These are phyloP conservation scores for Pterocles gutturalis DNA, from an alignment of 2,113 vertebrate genomes.

Conservation along the genomic window DNA sequence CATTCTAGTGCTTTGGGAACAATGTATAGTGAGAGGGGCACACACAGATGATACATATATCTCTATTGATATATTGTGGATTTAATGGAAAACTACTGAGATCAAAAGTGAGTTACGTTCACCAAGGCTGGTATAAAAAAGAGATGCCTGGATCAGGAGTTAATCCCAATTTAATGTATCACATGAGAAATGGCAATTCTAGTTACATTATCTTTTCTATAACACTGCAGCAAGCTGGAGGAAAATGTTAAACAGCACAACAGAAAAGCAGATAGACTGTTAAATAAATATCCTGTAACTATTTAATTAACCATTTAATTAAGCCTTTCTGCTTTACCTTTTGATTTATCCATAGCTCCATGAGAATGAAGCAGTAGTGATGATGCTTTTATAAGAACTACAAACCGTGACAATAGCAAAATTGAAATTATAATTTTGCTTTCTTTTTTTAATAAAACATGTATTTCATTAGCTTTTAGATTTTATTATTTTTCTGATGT, in stretches of 20 bases:
- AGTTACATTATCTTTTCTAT: neutral
- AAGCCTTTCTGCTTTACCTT: slow-evolving; percentile 40
- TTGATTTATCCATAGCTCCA: slow-evolving; percentile 43
- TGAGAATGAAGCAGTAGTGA: neutral
- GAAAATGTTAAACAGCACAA: slow-evolving; percentile 20
- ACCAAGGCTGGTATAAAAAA: neutral
- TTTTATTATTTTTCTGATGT: neutral
- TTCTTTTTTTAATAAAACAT: neutral
- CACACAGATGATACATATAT: neutral
- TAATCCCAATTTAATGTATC: slow-evolving; percentile 11
- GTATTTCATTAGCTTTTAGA: neutral
- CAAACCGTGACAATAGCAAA: neutral
- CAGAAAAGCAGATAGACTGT: slow-evolving; percentile 27
- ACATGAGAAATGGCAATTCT: slow-evolving; percentile 5
- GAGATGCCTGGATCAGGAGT: neutral
- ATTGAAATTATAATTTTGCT: neutral
- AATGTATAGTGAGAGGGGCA: neutral
- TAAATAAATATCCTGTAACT: slow-evolving; percentile 29
- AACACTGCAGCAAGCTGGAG: neutral
- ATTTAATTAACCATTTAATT: slow-evolving; percentile 52
- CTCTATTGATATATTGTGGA: neutral
- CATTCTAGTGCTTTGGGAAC: neutral
- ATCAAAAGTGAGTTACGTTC: neutral
- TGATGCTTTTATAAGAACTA: neutral
- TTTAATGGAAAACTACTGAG: neutral